phyloP scores from a whole-genome alignment of 2,888 invertebrate genomes.

The Xanthia togata region DNA sequence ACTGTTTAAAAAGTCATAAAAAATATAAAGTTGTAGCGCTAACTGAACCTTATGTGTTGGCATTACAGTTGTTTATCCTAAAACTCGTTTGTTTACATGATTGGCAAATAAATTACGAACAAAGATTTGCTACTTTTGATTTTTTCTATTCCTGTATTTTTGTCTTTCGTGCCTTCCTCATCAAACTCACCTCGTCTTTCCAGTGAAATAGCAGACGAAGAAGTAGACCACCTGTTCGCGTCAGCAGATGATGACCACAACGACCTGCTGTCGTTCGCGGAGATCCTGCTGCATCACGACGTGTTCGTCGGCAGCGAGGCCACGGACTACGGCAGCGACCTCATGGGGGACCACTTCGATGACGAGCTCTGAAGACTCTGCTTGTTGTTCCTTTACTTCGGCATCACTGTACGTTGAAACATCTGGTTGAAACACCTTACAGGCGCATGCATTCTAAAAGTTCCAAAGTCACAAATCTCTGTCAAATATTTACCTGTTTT shows the following conservation, averaged over 20 bases:
- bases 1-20: too few relatives aligned
- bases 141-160: not conserved
- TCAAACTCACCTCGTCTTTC: not conserved
- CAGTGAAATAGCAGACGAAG: constrained; percentile 96
- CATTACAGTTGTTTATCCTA: too few relatives aligned
- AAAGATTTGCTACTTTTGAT: too few relatives aligned
- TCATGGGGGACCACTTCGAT: constrained; percentile 94
- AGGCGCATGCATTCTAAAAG: too few relatives aligned
- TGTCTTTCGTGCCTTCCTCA: not conserved
- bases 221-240: constrained; percentile 97
- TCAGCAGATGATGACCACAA: constrained; percentile 96
- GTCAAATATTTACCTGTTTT: too few relatives aligned
- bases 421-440: not conserved
- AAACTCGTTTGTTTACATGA: too few relatives aligned
- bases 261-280: constrained; percentile 93
- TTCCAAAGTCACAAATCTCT: too few relatives aligned
- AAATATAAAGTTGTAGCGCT: too few relatives aligned
- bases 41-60: too few relatives aligned
- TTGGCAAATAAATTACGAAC: too few relatives aligned
- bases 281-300: constrained; percentile 96
- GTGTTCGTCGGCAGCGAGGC: constrained; percentile 98
- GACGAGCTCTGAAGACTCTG: constrained; percentile 92
- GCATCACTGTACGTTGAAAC: constrained; percentile 26
- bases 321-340: constrained; percentile 96
- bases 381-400: constrained; percentile 22